These are phyloP conservation scores for Gopherus flavomarginatus DNA, from an alignment of 2,113 vertebrate species.

Conservation along the genomic window DNA sequence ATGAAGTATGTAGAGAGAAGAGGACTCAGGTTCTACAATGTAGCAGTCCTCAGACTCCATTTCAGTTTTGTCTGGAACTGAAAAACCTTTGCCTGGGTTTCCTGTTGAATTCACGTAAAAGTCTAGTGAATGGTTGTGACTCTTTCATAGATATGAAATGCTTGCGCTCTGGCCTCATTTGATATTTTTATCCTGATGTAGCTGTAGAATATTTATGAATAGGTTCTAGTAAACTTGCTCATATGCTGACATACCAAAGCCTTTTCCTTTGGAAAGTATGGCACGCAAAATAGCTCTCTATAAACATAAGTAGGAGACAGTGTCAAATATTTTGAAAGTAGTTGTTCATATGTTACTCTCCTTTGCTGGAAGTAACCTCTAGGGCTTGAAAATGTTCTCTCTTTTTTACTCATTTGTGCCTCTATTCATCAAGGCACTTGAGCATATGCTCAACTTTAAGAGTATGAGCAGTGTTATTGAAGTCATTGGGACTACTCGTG, in stretches of 20 bases:
- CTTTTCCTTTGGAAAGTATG: conserved; percentile 44
- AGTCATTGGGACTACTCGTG: not conserved
- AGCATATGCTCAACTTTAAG: not conserved
- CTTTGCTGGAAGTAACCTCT: conserved; percentile 1
- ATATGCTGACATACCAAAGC: conserved; percentile 14
- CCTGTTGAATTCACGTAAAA: not conserved
- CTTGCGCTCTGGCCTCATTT: not conserved
- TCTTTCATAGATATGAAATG: not conserved
- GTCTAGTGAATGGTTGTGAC: not conserved
- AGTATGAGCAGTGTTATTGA: not conserved
- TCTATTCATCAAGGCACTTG: not conserved
- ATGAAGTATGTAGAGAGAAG: not conserved
- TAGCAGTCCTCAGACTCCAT: fast-evolving
- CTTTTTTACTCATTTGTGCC: not conserved
- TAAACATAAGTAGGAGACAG: conserved; percentile 26
- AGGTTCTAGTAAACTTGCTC: not conserved
- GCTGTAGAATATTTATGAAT: not conserved
- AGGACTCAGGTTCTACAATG: not conserved
- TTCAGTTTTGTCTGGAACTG: not conserved
- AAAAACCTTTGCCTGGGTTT: not conserved
- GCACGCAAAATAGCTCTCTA: conserved; percentile 1
- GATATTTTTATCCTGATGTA: conserved; percentile 9
- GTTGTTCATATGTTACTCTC: conserved; percentile 15
- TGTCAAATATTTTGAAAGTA: not conserved
- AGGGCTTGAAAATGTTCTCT: not conserved